Evolutionary conservation across 2,888 invertebrate genomes (phyloP).

Genomic region (Tinea semifulvella): DNA sequence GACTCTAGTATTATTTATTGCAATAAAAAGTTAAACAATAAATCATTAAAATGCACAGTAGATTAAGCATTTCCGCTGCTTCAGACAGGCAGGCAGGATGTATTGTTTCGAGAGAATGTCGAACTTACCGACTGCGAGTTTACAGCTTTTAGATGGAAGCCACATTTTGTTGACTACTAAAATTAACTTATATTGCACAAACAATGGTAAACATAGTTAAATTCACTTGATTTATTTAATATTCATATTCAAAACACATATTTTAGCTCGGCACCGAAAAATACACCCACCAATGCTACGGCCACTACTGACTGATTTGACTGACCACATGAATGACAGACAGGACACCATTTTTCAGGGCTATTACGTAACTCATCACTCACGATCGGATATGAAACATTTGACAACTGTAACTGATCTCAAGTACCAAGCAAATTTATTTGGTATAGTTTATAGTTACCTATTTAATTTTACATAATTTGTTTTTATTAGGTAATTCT

Average conservation of each 20-base stretch:
- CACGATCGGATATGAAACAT: too few species aligned
- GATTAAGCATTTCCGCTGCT: constrained; percentile 49
- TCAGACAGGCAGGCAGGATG: constrained; percentile 42
- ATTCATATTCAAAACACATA: not conserved
- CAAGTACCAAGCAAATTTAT: too few species aligned
- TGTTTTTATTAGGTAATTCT: too few species aligned
- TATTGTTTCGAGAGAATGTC: constrained; percentile 32
- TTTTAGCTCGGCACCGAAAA: not conserved
- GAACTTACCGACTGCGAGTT: constrained; percentile 79
- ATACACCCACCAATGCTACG: not conserved
- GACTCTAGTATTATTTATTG: too few species aligned
- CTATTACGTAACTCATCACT: too few species aligned
- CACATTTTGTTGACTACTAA: constrained; percentile 62
- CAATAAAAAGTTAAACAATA: constrained; percentile 1
- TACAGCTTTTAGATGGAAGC: constrained; percentile 76
- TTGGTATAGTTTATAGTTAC: too few species aligned
- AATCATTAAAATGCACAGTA: constrained; percentile 42
- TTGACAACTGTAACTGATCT: too few species aligned
- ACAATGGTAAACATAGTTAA: not conserved
- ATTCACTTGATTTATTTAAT: not conserved
- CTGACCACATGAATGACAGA: too few species aligned
- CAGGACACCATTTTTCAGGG: too few species aligned
- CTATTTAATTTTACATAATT: too few species aligned
- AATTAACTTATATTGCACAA: not conserved
- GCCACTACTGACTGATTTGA: not conserved